Percentiles rank a stretch among this genome's conserved stretches.
These are phyloP conservation scores for Oriolus oriolus DNA, from an alignment of 2,113 vertebrate species.

Conservation along the genomic window DNA sequence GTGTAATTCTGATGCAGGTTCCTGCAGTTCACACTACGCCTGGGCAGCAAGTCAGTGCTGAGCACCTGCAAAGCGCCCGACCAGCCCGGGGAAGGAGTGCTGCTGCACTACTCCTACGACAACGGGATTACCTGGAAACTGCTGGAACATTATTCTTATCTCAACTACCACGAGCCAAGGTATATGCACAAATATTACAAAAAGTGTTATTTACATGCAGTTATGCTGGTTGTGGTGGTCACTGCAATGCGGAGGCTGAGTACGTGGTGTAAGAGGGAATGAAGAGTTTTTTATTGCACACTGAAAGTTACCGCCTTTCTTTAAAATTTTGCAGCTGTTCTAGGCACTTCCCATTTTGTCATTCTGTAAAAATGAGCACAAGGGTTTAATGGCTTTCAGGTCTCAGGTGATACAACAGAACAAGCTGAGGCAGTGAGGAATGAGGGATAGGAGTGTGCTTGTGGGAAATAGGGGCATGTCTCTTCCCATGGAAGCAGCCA, in stretches of 20 bases:
- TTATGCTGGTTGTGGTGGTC: background rate
- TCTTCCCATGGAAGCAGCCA: background rate
- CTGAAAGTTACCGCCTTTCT: background rate
- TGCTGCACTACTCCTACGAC: slow-evolving; percentile 94
- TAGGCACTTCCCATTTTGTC: background rate
- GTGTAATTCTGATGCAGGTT: slow-evolving; percentile 75
- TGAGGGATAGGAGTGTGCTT: background rate
- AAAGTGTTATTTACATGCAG: background rate
- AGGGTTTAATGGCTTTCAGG: background rate
- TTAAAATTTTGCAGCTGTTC: background rate
- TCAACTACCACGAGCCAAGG: slow-evolving; percentile 96
- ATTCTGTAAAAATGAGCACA: background rate
- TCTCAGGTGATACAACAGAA: background rate
- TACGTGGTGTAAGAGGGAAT: background rate
- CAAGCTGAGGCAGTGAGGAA: background rate
- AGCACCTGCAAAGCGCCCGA: slow-evolving; percentile 94
- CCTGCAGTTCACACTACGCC: slow-evolving; percentile 91
- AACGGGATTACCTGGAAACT: slow-evolving; percentile 97
- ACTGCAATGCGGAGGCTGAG: background rate
- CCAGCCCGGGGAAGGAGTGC: slow-evolving; percentile 91
- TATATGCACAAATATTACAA: slow-evolving; percentile 7
- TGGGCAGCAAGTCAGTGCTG: slow-evolving; percentile 92
- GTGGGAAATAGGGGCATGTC: background rate
- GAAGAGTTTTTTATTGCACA: background rate
- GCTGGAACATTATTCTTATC: slow-evolving; percentile 91